Percentiles rank a stretch among this genome's conserved stretches.
Evolutionary conservation across 2,888 invertebrate genomes (phyloP).

Genomic region (Conops quadrifasciatus): DNA sequence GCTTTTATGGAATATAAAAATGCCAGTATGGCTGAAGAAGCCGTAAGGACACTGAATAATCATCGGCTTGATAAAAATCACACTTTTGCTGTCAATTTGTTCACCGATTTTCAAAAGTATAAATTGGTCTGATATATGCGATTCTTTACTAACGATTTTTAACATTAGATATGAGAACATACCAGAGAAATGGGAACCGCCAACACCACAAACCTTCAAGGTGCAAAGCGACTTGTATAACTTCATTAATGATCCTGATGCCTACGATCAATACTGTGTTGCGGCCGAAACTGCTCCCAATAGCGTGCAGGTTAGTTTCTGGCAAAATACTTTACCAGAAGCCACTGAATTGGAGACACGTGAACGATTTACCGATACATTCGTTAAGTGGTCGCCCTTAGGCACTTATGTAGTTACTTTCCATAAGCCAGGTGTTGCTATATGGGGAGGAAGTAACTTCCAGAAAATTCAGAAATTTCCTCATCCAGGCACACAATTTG

Average conservation of each 20-base stretch:
- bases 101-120: constrained; percentile 94
- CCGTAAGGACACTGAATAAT: constrained; percentile 87
- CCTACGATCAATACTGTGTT: constrained; percentile 94
- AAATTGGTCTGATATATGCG: too few relatives aligned
- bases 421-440: constrained; percentile 92
- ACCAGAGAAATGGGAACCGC: constrained; percentile 92
- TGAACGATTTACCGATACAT: constrained; percentile 93
- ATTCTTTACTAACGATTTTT: constrained; percentile 22
- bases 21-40: constrained; percentile 84
- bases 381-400: constrained; percentile 96
- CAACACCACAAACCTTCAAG: constrained; percentile 87
- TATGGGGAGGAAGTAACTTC: constrained; percentile 97
- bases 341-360: constrained; percentile 84
- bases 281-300: constrained; percentile 83
- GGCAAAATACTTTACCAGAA: constrained; percentile 90
- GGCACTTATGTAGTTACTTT: constrained; percentile 97
- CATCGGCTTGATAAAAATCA: constrained; percentile 96
- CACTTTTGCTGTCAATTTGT: constrained; percentile 91
- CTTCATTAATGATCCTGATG: constrained; percentile 92
- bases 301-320: constrained; percentile 80
- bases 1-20: constrained; percentile 92
- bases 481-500: constrained; percentile 90
- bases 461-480: constrained; percentile 90
- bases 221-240: constrained; percentile 92
- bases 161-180: constrained; percentile 79